phyloP scores from a whole-genome alignment of 30 jellyfish, hydroid and myxozoan genomes.

The Aurelia sp. region DNA sequence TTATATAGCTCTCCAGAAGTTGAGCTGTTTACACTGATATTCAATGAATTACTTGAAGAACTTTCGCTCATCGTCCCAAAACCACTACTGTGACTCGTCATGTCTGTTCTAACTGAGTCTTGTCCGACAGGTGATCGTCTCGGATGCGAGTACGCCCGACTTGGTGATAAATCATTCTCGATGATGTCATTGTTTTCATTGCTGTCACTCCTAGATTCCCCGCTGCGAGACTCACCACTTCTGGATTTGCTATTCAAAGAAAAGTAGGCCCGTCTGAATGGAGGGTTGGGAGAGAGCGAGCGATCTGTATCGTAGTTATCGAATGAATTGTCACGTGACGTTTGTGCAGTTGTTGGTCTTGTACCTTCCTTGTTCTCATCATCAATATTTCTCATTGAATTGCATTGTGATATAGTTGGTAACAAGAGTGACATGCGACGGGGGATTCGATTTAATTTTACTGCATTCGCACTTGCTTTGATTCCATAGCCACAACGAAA shows the following conservation, averaged over 20 bases:
- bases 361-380: neutral
- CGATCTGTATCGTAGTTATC: constrained; percentile 58
- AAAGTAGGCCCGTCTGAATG: constrained; percentile 35
- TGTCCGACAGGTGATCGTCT: constrained; percentile 59
- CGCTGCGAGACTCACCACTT: constrained; percentile 45
- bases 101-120: constrained; percentile 70
- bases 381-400: neutral
- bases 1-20: constrained; percentile 81
- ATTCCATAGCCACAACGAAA: constrained; percentile 95
- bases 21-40: constrained; percentile 36
- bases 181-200: constrained; percentile 41
- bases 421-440: constrained; percentile 19
- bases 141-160: constrained; percentile 33
- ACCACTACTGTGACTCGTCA: constrained; percentile 85
- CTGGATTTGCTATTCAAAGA: constrained; percentile 22
- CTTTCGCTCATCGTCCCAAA: constrained; percentile 88
- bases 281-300: constrained; percentile 44
- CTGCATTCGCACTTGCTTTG: constrained; percentile 69
- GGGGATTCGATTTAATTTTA: constrained; percentile 34
- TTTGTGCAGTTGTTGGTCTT: constrained; percentile 2
- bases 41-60: constrained; percentile 73
- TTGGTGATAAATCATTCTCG: constrained; percentile 43
- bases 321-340: constrained; percentile 62
- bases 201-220: constrained; percentile 60
- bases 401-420: constrained; percentile 2